Evolutionary conservation across 2,888 invertebrate genomes (phyloP).

Genomic region (Rotaria macrura): DNA sequence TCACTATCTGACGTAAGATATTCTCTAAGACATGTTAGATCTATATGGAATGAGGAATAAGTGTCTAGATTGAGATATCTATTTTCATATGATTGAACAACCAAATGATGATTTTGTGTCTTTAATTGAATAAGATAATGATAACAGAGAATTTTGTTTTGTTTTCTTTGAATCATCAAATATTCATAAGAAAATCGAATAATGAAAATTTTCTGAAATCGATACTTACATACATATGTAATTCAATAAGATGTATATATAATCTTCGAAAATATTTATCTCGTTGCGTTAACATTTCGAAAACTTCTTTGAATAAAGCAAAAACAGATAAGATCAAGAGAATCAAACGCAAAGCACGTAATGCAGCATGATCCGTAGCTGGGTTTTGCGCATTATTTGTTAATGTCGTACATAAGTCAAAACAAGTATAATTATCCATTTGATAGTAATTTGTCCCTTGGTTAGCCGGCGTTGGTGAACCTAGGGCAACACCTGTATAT

Average conservation of each 20-base stretch:
- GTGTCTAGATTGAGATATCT: too few species aligned
- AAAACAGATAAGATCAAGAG: background rate
- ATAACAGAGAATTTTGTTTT: too few species aligned
- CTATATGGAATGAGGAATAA: too few species aligned
- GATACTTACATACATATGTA: slow-evolving; percentile 19
- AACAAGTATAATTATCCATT: slow-evolving; percentile 1
- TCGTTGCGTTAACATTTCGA: background rate
- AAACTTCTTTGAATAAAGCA: background rate
- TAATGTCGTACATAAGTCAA: background rate
- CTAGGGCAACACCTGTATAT: slow-evolving; percentile 12
- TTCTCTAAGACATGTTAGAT: too few species aligned
- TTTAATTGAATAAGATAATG: too few species aligned
- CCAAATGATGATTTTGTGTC: too few species aligned
- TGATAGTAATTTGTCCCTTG: slow-evolving; percentile 8
- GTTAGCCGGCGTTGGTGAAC: background rate
- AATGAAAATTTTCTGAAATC: background rate
- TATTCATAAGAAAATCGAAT: too few species aligned
- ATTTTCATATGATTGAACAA: too few species aligned
- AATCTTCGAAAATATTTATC: slow-evolving; percentile 2
- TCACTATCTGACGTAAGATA: too few species aligned
- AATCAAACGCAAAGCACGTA: background rate
- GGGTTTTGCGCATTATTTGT: background rate
- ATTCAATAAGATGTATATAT: background rate
- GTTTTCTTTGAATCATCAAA: too few species aligned
- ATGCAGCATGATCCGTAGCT: background rate